These are phyloP conservation scores for Plemyria rubiginata DNA, from an alignment of 2,888 invertebrate species.

Conservation along the genomic window DNA sequence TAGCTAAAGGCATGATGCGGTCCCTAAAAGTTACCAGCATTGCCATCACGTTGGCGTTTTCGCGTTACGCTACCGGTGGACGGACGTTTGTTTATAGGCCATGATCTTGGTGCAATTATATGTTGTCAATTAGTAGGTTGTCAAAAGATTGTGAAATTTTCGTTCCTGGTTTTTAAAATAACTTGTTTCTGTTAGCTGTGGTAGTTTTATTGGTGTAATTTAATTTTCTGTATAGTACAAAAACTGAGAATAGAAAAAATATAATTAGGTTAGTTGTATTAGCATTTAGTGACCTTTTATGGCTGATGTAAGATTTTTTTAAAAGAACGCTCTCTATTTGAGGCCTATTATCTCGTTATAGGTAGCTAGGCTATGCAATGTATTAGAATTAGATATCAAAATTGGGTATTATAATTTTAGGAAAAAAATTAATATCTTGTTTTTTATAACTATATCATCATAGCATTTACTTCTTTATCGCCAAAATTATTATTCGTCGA, in stretches of 20 bases:
- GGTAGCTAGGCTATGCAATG: background rate
- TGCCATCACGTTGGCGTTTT: background rate
- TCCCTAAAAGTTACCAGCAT: background rate
- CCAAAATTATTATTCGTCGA: background rate
- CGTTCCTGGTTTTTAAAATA: constrained; percentile 21
- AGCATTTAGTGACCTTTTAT: background rate
- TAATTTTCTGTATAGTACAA: constrained; percentile 15
- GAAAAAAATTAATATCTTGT: background rate
- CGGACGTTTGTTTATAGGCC: constrained; percentile 9
- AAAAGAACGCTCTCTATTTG: constrained; percentile 10
- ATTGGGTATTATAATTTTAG: background rate
- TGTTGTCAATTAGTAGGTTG: constrained; percentile 33
- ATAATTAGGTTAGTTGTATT: constrained; percentile 8
- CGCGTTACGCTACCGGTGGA: constrained; percentile 8
- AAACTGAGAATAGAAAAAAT: constrained; percentile 9
- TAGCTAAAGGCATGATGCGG: background rate
- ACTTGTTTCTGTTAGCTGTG: constrained; percentile 10
- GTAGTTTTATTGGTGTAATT: constrained; percentile 5
- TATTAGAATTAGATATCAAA: too few relatives aligned
- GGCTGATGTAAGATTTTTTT: background rate
- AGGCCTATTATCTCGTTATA: constrained; percentile 11
- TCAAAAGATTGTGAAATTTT: constrained; percentile 10
- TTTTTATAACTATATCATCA: background rate
- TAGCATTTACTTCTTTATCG: background rate
- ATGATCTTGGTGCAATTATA: constrained; percentile 11